Evolutionary conservation across 2,888 invertebrate genomes (phyloP).

Genomic region (Ecdyonurus torrentis): DNA sequence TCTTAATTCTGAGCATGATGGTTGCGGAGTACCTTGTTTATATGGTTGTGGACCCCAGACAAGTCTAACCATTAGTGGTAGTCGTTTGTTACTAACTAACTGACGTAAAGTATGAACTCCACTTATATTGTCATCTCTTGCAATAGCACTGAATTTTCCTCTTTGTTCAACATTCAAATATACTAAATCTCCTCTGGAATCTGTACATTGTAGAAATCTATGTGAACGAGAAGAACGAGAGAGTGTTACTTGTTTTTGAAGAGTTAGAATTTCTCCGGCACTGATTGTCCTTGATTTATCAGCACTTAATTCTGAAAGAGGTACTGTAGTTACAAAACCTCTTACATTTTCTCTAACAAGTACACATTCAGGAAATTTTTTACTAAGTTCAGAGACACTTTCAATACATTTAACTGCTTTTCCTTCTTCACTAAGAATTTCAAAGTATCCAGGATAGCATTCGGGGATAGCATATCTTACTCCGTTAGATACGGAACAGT

Average conservation of each 20-base stretch:
- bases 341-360: slow-evolving; percentile 63
- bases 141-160: slow-evolving; percentile 82
- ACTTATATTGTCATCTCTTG: slow-evolving; percentile 84
- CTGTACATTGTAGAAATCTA: slow-evolving; percentile 57
- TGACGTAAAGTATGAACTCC: slow-evolving; percentile 87
- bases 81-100: slow-evolving; percentile 59
- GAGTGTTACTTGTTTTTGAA: background rate
- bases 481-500: slow-evolving; percentile 24
- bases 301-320: background rate
- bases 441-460: slow-evolving; percentile 82
- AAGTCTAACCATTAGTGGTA: slow-evolving; percentile 81
- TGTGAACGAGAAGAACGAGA: background rate
- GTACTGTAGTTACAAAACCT: slow-evolving; percentile 32
- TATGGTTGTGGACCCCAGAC: slow-evolving; percentile 76
- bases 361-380: slow-evolving; percentile 28
- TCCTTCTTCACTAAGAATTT: slow-evolving; percentile 86
- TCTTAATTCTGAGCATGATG: slow-evolving; percentile 45
- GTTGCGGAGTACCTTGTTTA: background rate
- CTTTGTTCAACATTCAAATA: slow-evolving; percentile 72
- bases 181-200: slow-evolving; percentile 66
- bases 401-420: slow-evolving; percentile 79
- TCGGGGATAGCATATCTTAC: slow-evolving; percentile 80
- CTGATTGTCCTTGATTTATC: slow-evolving; percentile 57
- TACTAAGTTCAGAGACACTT: slow-evolving; percentile 64
- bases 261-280: slow-evolving; percentile 70